These are phyloP conservation scores for Lasioglossum pauxillum DNA, from an alignment of 2,888 invertebrate genomes.

Conservation along the genomic window DNA sequence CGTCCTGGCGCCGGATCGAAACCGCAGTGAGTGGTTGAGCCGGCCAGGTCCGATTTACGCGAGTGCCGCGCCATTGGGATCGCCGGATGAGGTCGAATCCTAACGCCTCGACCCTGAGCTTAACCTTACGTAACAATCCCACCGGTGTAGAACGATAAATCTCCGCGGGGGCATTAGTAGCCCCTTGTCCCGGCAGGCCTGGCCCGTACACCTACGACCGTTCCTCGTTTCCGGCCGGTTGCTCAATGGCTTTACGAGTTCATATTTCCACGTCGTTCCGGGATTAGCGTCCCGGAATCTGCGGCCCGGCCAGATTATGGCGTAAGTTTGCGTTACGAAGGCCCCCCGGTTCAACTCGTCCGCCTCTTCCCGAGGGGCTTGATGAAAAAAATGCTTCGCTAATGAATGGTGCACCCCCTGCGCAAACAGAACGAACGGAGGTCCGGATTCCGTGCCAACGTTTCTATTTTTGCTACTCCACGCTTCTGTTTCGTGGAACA, in stretches of 20 bases:
- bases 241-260: conserved; percentile 63
- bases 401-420: not conserved
- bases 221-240: conserved; percentile 45
- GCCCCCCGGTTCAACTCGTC: not conserved
- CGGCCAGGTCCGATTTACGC: conserved; percentile 63
- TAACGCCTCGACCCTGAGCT: conserved; percentile 69
- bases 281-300: conserved; percentile 46
- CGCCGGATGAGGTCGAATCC: conserved; percentile 58
- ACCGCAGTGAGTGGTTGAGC: not conserved
- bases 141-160: conserved; percentile 61
- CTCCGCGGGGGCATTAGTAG: conserved; percentile 59
- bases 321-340: conserved; percentile 37
- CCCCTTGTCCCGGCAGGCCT: conserved; percentile 25
- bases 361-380: not conserved
- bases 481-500: not conserved
- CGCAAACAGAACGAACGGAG: not conserved
- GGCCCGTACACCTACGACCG: conserved; percentile 19
- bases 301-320: conserved; percentile 42
- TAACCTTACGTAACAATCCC: conserved; percentile 70
- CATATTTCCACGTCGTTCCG: conserved; percentile 62
- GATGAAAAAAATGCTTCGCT: conserved; percentile 17
- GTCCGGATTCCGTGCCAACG: not conserved
- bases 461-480: not conserved
- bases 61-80: conserved; percentile 52
- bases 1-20: conserved; percentile 3